Evolutionary conservation across 2,113 vertebrate genomes (phyloP), one percentile per base, ranked within the genome.

Genomic region (Lethenteron reissneri): DNA sequence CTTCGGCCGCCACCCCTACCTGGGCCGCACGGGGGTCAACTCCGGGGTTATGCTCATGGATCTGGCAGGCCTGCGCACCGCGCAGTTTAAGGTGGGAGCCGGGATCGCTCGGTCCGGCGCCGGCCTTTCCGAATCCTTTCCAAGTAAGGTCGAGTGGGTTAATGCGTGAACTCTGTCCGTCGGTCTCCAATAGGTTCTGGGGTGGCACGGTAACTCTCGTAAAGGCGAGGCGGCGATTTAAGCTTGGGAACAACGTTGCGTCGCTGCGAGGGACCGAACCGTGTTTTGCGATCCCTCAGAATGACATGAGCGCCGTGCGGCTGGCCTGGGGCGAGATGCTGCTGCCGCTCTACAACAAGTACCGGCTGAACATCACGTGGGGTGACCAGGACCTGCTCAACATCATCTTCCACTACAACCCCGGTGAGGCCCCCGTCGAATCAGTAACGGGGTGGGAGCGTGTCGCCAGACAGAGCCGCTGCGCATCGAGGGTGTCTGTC

Each of bases 41-140:
- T 95, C 92, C 4, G 90, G 90, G 58, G 90, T 95, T 72, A 95
- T 92, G 90, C 78, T 96, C 70, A 94, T 95, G 89, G 95, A 95
- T 76, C 85, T 96, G 86, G 92, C 89, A 3, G 81, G 87, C 73
- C 89, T 95, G 75, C 84, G 89, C 76, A 83, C 74, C 73, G 81
- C 83, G 15, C 86, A 87, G 79, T 96, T 95, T 74, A 90, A 87
- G 86, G 90, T 84, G 77, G 56, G 71, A 10, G 6, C 8, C 41
- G 41, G 41, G 41, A 41, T 41, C 41, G 41, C 41, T 41, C 41
- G 41, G 6, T 41, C 41, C 41, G 41, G 41, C 41, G 41, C 41
- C 41, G 41, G 41, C 41, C 4, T 41, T 41, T 41, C 41, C 7
- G 41, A 41, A 41, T 41, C 41, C 41, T 7, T 7, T 41, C 41